phyloP scores from a whole-genome alignment of 2,797 vertebrate genomes.

The Sitta carolinensis region DNA sequence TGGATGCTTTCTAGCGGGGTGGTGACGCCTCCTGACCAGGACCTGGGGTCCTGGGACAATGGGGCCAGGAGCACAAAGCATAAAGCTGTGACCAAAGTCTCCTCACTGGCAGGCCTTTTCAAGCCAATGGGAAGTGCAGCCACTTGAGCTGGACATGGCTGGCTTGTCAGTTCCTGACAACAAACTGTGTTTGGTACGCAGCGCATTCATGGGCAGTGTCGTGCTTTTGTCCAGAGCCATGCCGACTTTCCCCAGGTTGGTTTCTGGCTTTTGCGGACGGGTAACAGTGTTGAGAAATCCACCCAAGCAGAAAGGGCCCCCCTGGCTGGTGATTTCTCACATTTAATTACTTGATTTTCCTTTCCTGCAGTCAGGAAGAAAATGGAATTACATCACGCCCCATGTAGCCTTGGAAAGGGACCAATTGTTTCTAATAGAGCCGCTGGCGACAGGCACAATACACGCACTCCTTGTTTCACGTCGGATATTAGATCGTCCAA shows the following conservation, averaged over 20 bases:
- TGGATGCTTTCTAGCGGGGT: not conserved
- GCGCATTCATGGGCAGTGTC: conserved; percentile 84
- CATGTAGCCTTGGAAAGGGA: conserved; percentile 82
- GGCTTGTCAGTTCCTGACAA: conserved; percentile 91
- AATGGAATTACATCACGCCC: conserved; percentile 85
- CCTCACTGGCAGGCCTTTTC: conserved; percentile 67
- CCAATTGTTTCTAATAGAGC: conserved; percentile 86
- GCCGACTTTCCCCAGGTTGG: conserved; percentile 72
- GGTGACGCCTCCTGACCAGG: conserved; percentile 47
- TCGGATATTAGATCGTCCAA: conserved; percentile 82
- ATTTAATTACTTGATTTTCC: conserved; percentile 95
- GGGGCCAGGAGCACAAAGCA: conserved; percentile 82
- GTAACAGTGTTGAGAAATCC: conserved; percentile 85
- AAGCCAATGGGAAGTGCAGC: conserved; percentile 83
- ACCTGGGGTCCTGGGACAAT: conserved; percentile 80
- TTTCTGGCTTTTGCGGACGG: conserved; percentile 77
- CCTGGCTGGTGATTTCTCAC: conserved; percentile 86
- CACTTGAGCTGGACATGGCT: conserved; percentile 90
- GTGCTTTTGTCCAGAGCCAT: conserved; percentile 83
- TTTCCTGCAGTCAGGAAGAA: conserved; percentile 84
- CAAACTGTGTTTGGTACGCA: conserved; percentile 86
- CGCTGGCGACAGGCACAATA: conserved; percentile 80
- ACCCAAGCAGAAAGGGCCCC: conserved; percentile 87
- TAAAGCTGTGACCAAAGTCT: conserved; percentile 81
- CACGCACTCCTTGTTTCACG: conserved; percentile 82